Evolutionary conservation across 2,797 vertebrate species (phyloP), one percentile per base, ranked within the genome.

Genomic region (Alosa sapidissima): DNA sequence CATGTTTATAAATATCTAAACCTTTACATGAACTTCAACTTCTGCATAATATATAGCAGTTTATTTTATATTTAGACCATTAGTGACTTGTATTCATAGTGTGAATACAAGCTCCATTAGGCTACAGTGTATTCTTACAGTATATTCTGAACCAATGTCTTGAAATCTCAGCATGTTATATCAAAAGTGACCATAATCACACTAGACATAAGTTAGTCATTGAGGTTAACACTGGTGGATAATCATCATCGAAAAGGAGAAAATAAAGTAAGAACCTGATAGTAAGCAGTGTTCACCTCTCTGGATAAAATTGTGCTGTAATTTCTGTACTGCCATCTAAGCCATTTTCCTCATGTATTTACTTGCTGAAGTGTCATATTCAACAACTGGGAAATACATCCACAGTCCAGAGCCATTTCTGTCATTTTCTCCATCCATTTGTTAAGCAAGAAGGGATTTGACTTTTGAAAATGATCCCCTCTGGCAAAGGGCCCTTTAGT

Each of bases 391-490:
- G 72, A 88, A 88, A 85, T 48, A 51, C 58, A 72, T 82, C 85
- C 75, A 24, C 24, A 21, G 72, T 1, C 81, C 21, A 54, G 84
- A 81, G 83, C 75, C 72, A 9, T 78, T 78, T 78, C 47, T 83
- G 83, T 81, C 72, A 47, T 78, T 78, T 78, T 36, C 82, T n/a
- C 84, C 28, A 82, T 83, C 48, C 21, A 51, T 85, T 68, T 81
- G 72, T 47, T 19, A 65, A 62, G 58, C 82, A 87, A 85, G 60
- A 58, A 81, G 24, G 81, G 85, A 86, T 82, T 83, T 65, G 72
- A 85, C 85, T 78, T 87, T 87, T 88, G 86, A 88, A 90, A 87
- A 68, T 65, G 82, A 91, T 89, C 83, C 82, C 65, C 54, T 60
- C 45, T 84, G 87, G 86, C 88, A 85, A 83, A 41, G 41, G 36